Base-by-base conservation (phyloP, 2,797 vertebrate genomes). In the Myotis daubentonii region DNA sequence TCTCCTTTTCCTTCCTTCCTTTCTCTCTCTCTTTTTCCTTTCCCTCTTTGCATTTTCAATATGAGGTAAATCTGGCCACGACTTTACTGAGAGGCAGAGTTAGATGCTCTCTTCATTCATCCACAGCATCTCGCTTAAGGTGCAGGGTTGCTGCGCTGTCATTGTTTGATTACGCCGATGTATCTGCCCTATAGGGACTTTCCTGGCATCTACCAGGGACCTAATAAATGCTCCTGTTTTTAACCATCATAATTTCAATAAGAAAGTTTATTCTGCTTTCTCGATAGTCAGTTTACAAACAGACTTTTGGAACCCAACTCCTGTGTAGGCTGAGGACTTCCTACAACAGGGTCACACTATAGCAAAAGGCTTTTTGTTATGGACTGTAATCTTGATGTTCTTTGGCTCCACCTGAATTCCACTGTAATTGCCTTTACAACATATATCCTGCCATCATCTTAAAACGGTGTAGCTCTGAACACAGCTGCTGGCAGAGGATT, bases 381-480 rank as follows among this genome's bases (percentile, higher is more conserved):
- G 23, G 0, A 19, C 95, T 96, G 47, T 94, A 91, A 95, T 96
- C 86, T 94, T 75, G 88, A 71, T 7, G 0, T 62, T 22, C n/a
- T 62, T 0, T 0, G 93, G 87, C 95, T 75, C 87, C 93, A 93
- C 95, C 93, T 95, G 95, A 97, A 98, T 98, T 97, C 95, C 95
- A 55, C 12, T 95, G 82, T 96, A 94, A 96, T 97, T 98, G 89
- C 91, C 84, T 98, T 96, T 93, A 92, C 86, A 95, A 71, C 23
- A 11, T 38, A 80, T 53, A 94, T 86, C 92, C 94, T 95, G 91
- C 83, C 15, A 3, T 95, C 11, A 5, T 87, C 20, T 11, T 95
- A 57, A 65, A 9, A 44, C 95, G 91, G 55, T 85, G 2, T 1
- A 81, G 25, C 89, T 96, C 94, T 75, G 91, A 92, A 88, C 95